Percentiles rank a stretch among this genome's conserved stretches.
Conservation (phyloP, 2,888 invertebrate species). For the Odontocerum albicorne region DNA sequence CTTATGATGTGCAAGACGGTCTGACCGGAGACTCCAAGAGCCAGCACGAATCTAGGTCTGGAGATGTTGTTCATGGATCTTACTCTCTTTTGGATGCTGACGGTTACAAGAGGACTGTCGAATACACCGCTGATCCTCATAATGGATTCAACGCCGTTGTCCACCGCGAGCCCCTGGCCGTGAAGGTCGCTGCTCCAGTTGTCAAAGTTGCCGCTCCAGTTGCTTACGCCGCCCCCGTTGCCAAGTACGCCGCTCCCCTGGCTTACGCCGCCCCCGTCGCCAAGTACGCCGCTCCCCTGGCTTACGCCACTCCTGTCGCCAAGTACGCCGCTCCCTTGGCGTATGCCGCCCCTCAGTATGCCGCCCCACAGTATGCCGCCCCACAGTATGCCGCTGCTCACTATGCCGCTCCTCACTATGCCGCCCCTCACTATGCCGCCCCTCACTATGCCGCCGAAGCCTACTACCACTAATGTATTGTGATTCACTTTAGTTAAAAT, state of each 20-base stretch:
- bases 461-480: constrained; percentile 7
- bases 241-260: constrained; percentile 19
- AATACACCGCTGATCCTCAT: constrained; percentile 54
- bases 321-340: constrained; percentile 5
- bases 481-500: too few species aligned
- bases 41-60: constrained; percentile 47
- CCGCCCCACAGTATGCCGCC: not conserved
- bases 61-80: constrained; percentile 47
- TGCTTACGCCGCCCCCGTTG: constrained; percentile 13
- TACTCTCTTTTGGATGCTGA: constrained; percentile 47
- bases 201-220: constrained; percentile 20
- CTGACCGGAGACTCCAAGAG: constrained; percentile 62
- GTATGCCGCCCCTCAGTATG: constrained; percentile 19
- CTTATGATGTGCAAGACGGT: constrained; percentile 68
- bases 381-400: not conserved
- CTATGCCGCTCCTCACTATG: constrained; percentile 17
- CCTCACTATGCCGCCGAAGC: constrained; percentile 41
- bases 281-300: constrained; percentile 19
- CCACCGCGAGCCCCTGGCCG: constrained; percentile 42
- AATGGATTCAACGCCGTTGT: constrained; percentile 57
- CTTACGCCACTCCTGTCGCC: constrained; percentile 4
- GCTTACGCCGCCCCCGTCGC: constrained; percentile 21
- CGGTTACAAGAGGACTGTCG: constrained; percentile 46
- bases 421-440: constrained; percentile 16
- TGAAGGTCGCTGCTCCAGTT: constrained; percentile 20